Evolutionary conservation across 2,113 vertebrate species (phyloP), one percentile per base, ranked within the genome.

Genomic region (Labrus mixtus): DNA sequence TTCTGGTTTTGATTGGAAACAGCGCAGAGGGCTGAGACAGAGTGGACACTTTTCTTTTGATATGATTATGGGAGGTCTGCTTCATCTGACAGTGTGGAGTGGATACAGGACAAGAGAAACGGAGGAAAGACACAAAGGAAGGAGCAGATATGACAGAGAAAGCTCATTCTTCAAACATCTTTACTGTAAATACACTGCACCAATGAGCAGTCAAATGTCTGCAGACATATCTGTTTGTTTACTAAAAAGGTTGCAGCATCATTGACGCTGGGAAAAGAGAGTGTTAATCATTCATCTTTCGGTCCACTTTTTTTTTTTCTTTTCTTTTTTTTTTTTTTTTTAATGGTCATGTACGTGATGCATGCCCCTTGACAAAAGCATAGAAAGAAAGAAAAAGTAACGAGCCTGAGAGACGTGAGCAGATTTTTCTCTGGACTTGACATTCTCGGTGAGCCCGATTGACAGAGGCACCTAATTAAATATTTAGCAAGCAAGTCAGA

Each of bases 401-500:
- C 83, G 13, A 62, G 83, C 79, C 86, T 25, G 65, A 11, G 11
- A 46, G 48, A 74, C 67, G 77, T 57, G 73, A 73, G 63, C 66
- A 73, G 66, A 68, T 74, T 79, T 67, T 68, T 76, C 80, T 65
- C 80, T 65, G 68, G 78, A 87, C 81, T 76, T 88, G 78, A 84
- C 83, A 56, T 87, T 85, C 70, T 77, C 25, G 22, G 51, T 22
- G 63, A 84, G 58, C 53, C 78, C 73, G 61, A 78, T 67, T 76
- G 86, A 84, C 71, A 69, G 71, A 73, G 68, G 16, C 43, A 33
- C 72, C 57, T 73, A 62, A 90, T 90, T 86, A 89, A 89, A 87
- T 85, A 90, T 90, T 88, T 85, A 92, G 82, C 53, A 62, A 89
- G 70, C 70, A 62, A 67, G 67, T 83, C 63, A 65, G 72, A 79